Conservation (phyloP, 2,888 invertebrate genomes). For the Carterocephalus palaemon region DNA sequence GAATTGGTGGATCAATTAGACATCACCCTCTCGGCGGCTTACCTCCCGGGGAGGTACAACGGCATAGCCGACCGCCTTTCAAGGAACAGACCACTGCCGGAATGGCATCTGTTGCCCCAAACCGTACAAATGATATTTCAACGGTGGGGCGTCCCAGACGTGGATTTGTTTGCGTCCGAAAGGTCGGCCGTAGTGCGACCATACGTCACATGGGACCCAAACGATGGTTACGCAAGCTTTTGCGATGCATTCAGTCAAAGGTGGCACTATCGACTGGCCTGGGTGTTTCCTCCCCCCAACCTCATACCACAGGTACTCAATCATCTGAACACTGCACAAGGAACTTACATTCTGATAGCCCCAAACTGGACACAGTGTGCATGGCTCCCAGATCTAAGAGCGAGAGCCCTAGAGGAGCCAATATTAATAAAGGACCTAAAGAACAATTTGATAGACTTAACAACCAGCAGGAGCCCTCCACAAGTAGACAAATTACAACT, state of each 20-base stretch:
- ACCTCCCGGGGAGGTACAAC: constrained; percentile 30
- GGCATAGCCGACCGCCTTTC: constrained; percentile 27
- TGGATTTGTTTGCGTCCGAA: constrained; percentile 30
- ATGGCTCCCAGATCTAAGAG: constrained; percentile 24
- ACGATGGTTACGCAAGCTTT: constrained; percentile 12
- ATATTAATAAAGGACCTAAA: constrained; percentile 19
- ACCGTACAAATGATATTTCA: constrained; percentile 25
- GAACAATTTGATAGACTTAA: constrained; percentile 23
- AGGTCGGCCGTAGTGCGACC: constrained; percentile 23
- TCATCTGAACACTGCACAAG: constrained; percentile 26
- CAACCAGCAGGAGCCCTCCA: constrained; percentile 21
- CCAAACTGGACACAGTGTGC: constrained; percentile 19
- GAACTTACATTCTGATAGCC: constrained; percentile 15
- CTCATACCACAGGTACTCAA: constrained; percentile 22
- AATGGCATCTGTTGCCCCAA: constrained; percentile 30
- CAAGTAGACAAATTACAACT: constrained; percentile 20
- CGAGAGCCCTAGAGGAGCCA: constrained; percentile 12
- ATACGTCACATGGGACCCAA: constrained; percentile 21
- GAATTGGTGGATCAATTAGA: constrained; percentile 9
- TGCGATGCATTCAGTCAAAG: constrained; percentile 20
- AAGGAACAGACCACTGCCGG: too few relatives aligned
- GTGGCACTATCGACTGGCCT: constrained; percentile 21
- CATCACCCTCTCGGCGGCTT: constrained; percentile 25
- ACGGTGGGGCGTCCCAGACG: constrained; percentile 28
- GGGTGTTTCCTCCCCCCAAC: constrained; percentile 28